Conservation (phyloP, 1,140 invertebrate species). For the Drosophila insularis region DNA sequence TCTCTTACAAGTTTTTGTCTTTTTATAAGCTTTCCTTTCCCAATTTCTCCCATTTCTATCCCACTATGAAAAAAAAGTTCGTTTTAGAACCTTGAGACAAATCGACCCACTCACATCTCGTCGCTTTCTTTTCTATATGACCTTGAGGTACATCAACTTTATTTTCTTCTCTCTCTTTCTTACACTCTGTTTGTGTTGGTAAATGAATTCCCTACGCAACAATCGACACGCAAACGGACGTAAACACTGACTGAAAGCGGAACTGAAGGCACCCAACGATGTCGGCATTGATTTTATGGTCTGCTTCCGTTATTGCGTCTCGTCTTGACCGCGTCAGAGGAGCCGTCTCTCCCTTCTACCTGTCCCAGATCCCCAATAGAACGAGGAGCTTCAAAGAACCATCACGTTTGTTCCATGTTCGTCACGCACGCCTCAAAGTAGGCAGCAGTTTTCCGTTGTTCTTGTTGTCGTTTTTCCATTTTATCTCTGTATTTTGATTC, state of each 20-base stretch:
- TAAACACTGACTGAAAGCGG: background rate
- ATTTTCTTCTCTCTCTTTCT: background rate
- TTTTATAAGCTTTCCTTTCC: background rate
- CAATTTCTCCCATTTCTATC: background rate
- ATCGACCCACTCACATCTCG: conserved; percentile 16
- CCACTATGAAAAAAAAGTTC: background rate
- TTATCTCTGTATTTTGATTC: conserved; percentile 1
- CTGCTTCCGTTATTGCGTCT: conserved; percentile 42
- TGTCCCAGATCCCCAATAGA: background rate
- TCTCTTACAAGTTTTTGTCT: background rate
- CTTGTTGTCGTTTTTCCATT: conserved; percentile 19
- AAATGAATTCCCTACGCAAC: conserved; percentile 41
- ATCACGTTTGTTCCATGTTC: conserved; percentile 28
- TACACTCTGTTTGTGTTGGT: conserved; percentile 1
- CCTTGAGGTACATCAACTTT: conserved; percentile 24
- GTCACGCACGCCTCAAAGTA: conserved; percentile 57
- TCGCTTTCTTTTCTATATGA: conserved; percentile 33
- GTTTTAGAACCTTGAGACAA: conserved; percentile 11
- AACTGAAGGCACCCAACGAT: conserved; percentile 15
- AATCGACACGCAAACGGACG: conserved; percentile 45
- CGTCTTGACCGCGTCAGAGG: conserved; percentile 53
- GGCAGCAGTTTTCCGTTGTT: conserved; percentile 29
- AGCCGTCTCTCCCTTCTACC: background rate
- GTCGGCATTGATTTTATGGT: conserved; percentile 62
- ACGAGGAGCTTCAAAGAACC: background rate